Evolutionary conservation across 2,888 invertebrate species (phyloP).

Genomic region (Scelioninae gen. 1): DNA sequence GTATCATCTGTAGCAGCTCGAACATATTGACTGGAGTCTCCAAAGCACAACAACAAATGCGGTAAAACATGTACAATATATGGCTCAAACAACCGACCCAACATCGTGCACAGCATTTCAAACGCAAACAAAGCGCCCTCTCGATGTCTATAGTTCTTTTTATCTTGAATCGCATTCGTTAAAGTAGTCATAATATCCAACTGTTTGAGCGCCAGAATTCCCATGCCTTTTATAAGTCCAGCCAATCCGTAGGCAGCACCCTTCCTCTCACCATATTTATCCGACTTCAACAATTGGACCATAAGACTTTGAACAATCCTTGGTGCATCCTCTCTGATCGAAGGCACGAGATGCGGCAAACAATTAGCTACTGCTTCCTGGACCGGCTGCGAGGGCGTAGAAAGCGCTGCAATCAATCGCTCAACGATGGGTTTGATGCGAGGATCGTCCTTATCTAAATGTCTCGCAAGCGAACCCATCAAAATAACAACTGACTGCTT

Average conservation of each 20-base stretch:
- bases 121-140: slow-evolving; percentile 99
- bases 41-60: slow-evolving; percentile 96
- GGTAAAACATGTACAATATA: slow-evolving; percentile 99
- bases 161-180: slow-evolving; percentile 97
- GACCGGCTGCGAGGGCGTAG: slow-evolving; percentile 98
- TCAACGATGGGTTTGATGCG: slow-evolving; percentile 97
- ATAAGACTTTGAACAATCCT: slow-evolving; percentile 94
- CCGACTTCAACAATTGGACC: slow-evolving; percentile 93
- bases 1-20: slow-evolving; percentile 98
- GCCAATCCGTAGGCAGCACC: slow-evolving; percentile 99
- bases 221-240: slow-evolving; percentile 98
- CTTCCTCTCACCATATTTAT: slow-evolving; percentile 95
- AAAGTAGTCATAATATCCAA: slow-evolving; percentile 97
- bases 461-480: slow-evolving; percentile 98
- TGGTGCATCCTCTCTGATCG: slow-evolving; percentile 95
- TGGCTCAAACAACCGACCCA: slow-evolving; percentile 98
- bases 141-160: slow-evolving; percentile 96
- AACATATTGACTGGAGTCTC: slow-evolving; percentile 97
- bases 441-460: slow-evolving; percentile 95
- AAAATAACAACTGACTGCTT: slow-evolving; percentile 98
- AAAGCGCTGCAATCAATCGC: slow-evolving; percentile 94
- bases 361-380: slow-evolving; percentile 99
- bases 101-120: slow-evolving; percentile 97
- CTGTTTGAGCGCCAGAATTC: slow-evolving; percentile 97
- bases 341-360: slow-evolving; percentile 95